phyloP scores from a whole-genome alignment of 2,797 vertebrate genomes.

The Xerus rutilus region DNA sequence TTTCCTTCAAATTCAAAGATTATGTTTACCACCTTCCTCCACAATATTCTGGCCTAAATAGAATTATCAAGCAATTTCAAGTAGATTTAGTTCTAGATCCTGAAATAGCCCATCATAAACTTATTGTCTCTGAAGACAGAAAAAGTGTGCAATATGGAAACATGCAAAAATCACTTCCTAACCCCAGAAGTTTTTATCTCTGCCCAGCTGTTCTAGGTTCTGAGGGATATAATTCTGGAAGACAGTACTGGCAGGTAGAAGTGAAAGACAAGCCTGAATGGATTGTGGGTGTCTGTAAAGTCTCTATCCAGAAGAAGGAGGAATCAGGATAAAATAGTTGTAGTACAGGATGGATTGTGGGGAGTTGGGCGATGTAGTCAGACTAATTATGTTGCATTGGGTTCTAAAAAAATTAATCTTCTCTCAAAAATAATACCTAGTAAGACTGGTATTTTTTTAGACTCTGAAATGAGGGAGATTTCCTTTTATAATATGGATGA shows the following conservation, averaged over 20 bases:
- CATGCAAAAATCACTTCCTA: neutral
- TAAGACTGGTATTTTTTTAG: slow-evolving; percentile 72
- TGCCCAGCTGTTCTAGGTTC: slow-evolving; percentile 35
- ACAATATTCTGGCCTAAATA: slow-evolving; percentile 63
- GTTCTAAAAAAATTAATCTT: neutral
- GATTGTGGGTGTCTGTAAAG: slow-evolving; percentile 61
- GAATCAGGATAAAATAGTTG: neutral
- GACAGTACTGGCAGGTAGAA: slow-evolving; percentile 71
- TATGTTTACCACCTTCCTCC: slow-evolving; percentile 44
- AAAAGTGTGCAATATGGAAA: slow-evolving; percentile 23
- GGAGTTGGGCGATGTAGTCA: neutral
- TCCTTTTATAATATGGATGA: slow-evolving; percentile 72
- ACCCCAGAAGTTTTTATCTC: slow-evolving; percentile 41
- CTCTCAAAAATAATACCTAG: slow-evolving; percentile 41
- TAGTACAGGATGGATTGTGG: slow-evolving; percentile 42
- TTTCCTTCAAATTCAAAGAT: neutral
- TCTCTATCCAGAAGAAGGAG: slow-evolving; percentile 34
- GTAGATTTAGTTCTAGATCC: slow-evolving; percentile 66
- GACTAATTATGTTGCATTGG: neutral
- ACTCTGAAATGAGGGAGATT: slow-evolving; percentile 65
- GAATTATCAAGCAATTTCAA: slow-evolving; percentile 59
- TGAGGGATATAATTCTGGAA: neutral
- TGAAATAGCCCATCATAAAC: slow-evolving; percentile 54
- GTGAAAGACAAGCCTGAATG: slow-evolving; percentile 56
- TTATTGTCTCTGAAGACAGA: slow-evolving; percentile 42